These are phyloP conservation scores for Furnarius figulus DNA, from an alignment of 2,113 vertebrate genomes.

Conservation along the genomic window DNA sequence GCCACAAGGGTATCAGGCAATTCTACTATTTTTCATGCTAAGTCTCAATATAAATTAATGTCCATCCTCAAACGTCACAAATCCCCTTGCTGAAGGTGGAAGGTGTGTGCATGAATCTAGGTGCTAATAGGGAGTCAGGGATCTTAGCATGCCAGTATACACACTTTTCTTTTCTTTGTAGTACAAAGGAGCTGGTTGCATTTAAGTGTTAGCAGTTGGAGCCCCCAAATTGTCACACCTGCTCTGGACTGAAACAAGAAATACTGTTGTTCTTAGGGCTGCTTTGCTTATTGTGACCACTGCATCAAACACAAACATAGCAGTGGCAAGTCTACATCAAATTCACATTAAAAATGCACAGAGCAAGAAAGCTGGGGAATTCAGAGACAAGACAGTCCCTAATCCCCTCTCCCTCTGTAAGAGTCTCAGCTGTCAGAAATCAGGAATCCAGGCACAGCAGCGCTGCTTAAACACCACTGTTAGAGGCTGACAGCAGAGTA, in stretches of 20 bases:
- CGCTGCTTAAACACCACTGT: slow-evolving; percentile 22
- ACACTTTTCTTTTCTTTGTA: not conserved
- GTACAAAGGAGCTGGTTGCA: not conserved
- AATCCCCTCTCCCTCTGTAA: slow-evolving; percentile 15
- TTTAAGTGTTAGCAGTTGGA: not conserved
- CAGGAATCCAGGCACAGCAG: slow-evolving; percentile 50
- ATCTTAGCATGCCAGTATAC: not conserved
- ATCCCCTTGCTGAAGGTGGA: not conserved
- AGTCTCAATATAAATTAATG: not conserved
- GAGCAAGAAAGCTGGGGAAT: not conserved
- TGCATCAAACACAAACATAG: not conserved
- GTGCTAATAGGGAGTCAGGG: not conserved
- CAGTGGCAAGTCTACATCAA: slow-evolving; percentile 35
- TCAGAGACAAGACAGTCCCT: slow-evolving; percentile 32
- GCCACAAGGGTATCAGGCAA: not conserved
- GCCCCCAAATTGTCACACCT: accelerated
- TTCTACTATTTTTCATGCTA: not conserved
- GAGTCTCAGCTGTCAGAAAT: slow-evolving; percentile 67
- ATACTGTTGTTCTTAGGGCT: not conserved
- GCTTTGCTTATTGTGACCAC: not conserved
- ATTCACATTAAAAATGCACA: not conserved
- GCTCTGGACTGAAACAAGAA: not conserved
- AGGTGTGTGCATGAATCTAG: not conserved
- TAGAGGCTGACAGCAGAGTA: slow-evolving; percentile 62
- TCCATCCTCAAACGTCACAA: not conserved